Conservation (phyloP, 2,888 invertebrate species). For the Tachina grossa region DNA sequence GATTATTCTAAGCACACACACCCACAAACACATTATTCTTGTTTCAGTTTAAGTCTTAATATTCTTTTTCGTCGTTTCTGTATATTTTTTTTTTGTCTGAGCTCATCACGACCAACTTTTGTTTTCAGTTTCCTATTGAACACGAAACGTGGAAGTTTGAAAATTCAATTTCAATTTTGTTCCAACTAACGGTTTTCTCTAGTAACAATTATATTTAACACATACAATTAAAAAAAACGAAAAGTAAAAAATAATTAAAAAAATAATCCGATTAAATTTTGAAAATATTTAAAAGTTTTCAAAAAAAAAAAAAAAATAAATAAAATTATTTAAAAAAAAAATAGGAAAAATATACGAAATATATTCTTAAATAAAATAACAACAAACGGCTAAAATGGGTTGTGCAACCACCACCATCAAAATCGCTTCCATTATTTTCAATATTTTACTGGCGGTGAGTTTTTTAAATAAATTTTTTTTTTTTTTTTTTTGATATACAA, state of each 20-base stretch:
- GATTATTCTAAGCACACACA: not conserved
- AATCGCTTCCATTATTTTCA: constrained; percentile 76
- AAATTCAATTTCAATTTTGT: constrained; percentile 43
- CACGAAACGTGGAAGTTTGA: constrained; percentile 77
- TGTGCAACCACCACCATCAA: constrained; percentile 78
- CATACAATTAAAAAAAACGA: not conserved
- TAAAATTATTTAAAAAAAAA: constrained; percentile 9
- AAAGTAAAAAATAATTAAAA: constrained; percentile 15
- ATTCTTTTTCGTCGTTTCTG: constrained; percentile 22
- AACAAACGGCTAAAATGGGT: constrained; percentile 75
- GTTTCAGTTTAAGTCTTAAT: constrained; percentile 31
- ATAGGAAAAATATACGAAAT: not conserved
- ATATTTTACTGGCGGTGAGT: constrained; percentile 80
- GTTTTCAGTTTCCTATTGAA: constrained; percentile 77
- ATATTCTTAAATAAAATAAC: not conserved
- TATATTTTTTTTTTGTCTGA: constrained; percentile 47
- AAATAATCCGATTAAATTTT: not conserved
- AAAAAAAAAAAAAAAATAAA: not conserved
- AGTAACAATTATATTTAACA: not conserved
- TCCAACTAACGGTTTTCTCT: constrained; percentile 51
- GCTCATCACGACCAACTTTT: constrained; percentile 62
- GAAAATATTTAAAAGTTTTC: not conserved
- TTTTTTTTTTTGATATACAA: not conserved
- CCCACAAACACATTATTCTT: constrained; percentile 2
- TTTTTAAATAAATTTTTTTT: not conserved